Base-by-base conservation (phyloP, 2,797 vertebrate genomes). In the Hoplostethus mediterraneus region DNA sequence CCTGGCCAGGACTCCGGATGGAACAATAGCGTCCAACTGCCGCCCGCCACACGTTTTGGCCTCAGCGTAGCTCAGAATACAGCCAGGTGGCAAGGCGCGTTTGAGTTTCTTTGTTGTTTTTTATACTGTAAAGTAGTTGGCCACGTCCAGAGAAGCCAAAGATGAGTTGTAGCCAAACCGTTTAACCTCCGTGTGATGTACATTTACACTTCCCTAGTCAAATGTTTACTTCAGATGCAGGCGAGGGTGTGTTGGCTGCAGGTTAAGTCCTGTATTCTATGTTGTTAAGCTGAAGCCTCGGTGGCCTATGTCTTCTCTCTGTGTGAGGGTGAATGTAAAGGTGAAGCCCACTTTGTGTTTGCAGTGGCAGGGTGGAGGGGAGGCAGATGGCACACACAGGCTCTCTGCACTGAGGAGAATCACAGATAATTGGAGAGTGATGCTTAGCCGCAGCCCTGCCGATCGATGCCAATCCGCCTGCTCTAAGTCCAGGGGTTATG, bases 391-490 rank as follows among this genome's bases (percentile, higher is more conserved):
- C 87, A 83, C 81, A 82, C 81, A 75, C 76, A 77, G 84, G 64
- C 80, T 81, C 86, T 87, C 79, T 64, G 67, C 88, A 81, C 85
- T 85, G 90, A 92, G 83, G 91, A 92, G 92, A 92, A 91, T 90
- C 86, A 53, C 77, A 85, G 89, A 90, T 92, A 92, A 92, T 92
- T 93, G 91, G 90, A 93, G 90, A 89, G 88, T 61, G 90, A 90
- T 90, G 89, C 91, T 88, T 85, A 89, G 89, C 90, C n/a, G 78
- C 89, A 81, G 87, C 87, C 79, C 79, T 58, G 76, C 67, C 87
- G 88, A 93, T 94, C 92, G 90, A 93, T 92, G 90, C 87, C 82
- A 89, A 90, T 91, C 91, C 86, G 77, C 84, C 91, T 67, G 87
- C 90, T 92, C 83, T 83, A 79, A 88, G 87, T 90, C 90, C 84